A percentile compares a stretch with the other conserved stretches of the same genome.
Conservation (phyloP, 2,797 vertebrate species). For the Tragopan temminckii region DNA sequence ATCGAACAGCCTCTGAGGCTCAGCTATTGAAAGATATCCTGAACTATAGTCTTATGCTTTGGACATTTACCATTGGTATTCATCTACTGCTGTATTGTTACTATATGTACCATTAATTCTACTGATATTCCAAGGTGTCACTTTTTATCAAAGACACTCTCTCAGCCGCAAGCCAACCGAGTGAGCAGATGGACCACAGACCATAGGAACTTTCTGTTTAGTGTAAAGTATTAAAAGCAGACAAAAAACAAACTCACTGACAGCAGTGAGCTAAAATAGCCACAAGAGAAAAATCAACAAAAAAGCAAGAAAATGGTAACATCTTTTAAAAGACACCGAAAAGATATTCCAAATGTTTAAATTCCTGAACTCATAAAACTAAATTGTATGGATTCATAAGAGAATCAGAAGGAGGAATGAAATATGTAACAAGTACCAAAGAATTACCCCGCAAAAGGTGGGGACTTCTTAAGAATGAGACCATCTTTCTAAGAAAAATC, state of each 20-base stretch:
- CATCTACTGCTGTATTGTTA: background rate
- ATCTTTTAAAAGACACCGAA: background rate
- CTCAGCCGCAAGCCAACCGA: background rate
- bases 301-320: background rate
- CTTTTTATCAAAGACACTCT: background rate
- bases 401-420: background rate
- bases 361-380: background rate
- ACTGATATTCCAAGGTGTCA: background rate
- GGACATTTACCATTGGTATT: background rate
- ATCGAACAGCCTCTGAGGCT: background rate
- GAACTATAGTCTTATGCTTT: background rate
- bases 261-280: background rate
- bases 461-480: background rate
- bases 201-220: background rate
- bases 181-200: constrained; percentile 17
- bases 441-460: background rate
- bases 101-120: background rate
- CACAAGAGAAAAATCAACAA: background rate
- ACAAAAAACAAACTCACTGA: background rate
- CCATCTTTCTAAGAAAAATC: constrained; percentile 17
- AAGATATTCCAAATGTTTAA: background rate
- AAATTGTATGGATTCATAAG: background rate
- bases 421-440: background rate
- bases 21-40: background rate
- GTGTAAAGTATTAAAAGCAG: background rate